Evolutionary conservation across 2,797 vertebrate genomes (phyloP), one percentile per base, ranked within the genome.

Genomic region (Acipenser ruthenus): DNA sequence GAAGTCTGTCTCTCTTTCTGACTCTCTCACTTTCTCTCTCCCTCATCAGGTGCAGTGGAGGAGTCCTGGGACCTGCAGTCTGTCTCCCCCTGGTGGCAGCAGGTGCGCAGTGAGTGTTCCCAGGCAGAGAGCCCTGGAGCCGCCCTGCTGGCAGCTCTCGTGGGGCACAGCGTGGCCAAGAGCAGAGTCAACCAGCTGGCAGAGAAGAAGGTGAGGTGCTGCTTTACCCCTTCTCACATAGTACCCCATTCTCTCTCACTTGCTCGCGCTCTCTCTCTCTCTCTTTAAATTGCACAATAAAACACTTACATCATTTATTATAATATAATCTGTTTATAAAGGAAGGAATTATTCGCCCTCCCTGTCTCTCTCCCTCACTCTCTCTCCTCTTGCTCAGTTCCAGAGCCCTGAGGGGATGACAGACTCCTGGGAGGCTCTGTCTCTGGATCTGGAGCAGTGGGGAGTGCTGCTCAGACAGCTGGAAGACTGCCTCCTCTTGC

Each of bases 61-160:
- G 93, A 94, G 68, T 86, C 92, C 0, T 98, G 96, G 95, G 96
- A 99, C 67, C 80, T 91, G 0, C 96, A 96, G 86, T 92, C 92
- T 0, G 81, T 98, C 73, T 97, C 93, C 48, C 95, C 96, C 1
- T 99, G 96, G 96, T 99, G 97, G 97, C 95, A 97, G 79, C 94
- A 95, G 62, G 93, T 97, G 77, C 92, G 96, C 15, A 78, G 73
- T 1, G 89, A 90, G 1, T 98, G 95, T 10, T 63, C 93, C 9
- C 94, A 95, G 78, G 93, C 97, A 0, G 91, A 94, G 65, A 93
- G 86, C 4, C 86, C 91, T 0, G 95, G 90, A 0, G 92, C 93
- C 0, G 93, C 95, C 6, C 84, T 98, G 62, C 74, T 99, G 7
- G 93, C 93, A 0, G 95, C 94, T 0, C 94, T 0, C 0, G 90